Base-by-base conservation (phyloP, 2,888 invertebrate genomes). In the Teleogryllus oceanicus region DNA sequence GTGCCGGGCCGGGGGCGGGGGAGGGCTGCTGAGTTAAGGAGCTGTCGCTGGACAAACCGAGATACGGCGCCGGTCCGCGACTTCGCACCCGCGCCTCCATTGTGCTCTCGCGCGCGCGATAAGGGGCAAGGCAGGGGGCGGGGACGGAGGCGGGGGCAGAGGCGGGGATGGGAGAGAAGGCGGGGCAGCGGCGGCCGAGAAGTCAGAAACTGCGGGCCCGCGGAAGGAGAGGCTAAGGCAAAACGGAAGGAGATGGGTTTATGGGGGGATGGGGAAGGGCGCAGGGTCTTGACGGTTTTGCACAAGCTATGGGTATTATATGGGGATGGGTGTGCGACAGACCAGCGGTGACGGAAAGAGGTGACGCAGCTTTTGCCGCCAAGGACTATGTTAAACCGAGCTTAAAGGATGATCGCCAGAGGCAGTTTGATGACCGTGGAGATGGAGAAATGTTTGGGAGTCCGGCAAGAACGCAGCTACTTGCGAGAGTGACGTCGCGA, bases 31-130 rank as follows among this genome's bases (percentile, higher is more conserved):
- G 62, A 62, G 62, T 62, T 62, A 62, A 62, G 62, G 62, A 62
- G 16, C 62, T 62, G 62, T 62, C 62, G 62, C 62, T 62, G 62
- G 62, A 62, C 62, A 62, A 62, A 62, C 62, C 16, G 62, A 62
- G 62, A 62, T 62, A 62, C 62, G 16, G n/a, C 62, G 16, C 13
- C 37, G 37, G 37, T 8, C 37, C 13, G 62, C 13, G n/a, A n/a
- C 62, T n/a, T 62, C 62, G 62, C 62, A 13, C 16, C 62, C 62
- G 62, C 13, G 16, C 16, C 62, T 62, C 62, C 62, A 62, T 62
- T 62, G 62, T 62, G 62, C n/a, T 62, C 62, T 62, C 62, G 13
- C 62, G 13, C 62, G 13, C 62, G 16, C 13, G 62, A 62, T 62
- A 62, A 62, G 62, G 62, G 37, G 62, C 62, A 5, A 13, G 16